These are phyloP conservation scores for Girardinichthys multiradiatus DNA, from an alignment of 2,113 vertebrate genomes.

Conservation along the genomic window DNA sequence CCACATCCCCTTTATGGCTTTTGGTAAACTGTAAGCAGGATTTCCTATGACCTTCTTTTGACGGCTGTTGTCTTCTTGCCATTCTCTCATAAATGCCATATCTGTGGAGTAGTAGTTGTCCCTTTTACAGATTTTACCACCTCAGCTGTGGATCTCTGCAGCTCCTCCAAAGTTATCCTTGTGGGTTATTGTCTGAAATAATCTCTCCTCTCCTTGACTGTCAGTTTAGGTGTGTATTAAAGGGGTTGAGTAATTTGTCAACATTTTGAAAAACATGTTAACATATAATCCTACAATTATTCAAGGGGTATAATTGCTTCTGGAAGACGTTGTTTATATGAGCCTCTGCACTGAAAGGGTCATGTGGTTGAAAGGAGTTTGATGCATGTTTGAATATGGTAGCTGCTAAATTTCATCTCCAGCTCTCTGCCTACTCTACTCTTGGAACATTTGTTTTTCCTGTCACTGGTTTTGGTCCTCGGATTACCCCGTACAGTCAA, in stretches of 20 bases:
- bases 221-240: neutral
- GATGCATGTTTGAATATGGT: neutral
- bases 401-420: slow-evolving; percentile 1
- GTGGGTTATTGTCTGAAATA: too few species aligned
- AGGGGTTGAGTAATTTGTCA: neutral
- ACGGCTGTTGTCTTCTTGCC: neutral
- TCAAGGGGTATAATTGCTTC: neutral
- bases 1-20: neutral
- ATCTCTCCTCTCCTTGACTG: neutral
- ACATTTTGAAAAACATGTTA: too few species aligned
- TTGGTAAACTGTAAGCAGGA: neutral
- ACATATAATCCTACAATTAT: neutral
- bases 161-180: too few species aligned
- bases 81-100: too few species aligned
- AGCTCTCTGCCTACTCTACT: slow-evolving; percentile 8
- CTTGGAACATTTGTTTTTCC: neutral
- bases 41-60: neutral
- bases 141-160: too few species aligned
- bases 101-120: too few species aligned
- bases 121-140: too few species aligned
- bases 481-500: slow-evolving; percentile 24
- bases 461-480: slow-evolving; percentile 4
- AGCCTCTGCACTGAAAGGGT: neutral
- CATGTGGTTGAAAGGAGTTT: neutral
- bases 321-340: neutral